These are phyloP conservation scores for Pollimyrus isidori DNA, from an alignment of 2,113 vertebrate genomes.

Conservation along the genomic window DNA sequence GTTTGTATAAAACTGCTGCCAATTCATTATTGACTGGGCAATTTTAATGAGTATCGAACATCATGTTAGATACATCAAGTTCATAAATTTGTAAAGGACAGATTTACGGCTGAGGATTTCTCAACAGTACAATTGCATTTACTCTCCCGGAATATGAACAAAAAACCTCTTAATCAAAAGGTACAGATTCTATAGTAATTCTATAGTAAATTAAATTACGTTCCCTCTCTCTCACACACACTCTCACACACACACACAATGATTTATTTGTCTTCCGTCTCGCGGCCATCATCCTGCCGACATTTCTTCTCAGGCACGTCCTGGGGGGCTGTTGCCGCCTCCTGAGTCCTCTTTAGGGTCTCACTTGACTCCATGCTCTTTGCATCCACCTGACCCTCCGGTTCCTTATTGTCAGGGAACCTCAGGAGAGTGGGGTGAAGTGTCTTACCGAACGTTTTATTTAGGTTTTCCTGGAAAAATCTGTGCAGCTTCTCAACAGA, in stretches of 20 bases:
- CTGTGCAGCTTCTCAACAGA: constrained; percentile 25
- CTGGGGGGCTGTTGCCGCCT: not conserved
- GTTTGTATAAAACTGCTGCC: not conserved
- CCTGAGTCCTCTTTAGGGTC: constrained; percentile 27
- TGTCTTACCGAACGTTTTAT: constrained; percentile 24
- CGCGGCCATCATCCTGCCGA: too few species aligned
- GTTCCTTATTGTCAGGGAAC: not conserved
- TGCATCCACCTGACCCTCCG: not conserved
- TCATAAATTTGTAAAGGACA: not conserved
- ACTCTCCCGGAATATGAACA: not conserved
- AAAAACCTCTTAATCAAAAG: not conserved
- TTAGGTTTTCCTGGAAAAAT: constrained; percentile 32
- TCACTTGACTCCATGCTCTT: not conserved
- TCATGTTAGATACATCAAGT: not conserved
- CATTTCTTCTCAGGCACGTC: not conserved
- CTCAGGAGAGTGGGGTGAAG: constrained; percentile 37
- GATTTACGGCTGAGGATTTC: not conserved
- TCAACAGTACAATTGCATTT: not conserved
- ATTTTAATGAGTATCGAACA: not conserved
- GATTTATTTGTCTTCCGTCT: not conserved
- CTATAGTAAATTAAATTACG: too few species aligned
- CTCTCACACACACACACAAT: not conserved
- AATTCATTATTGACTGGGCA: not conserved
- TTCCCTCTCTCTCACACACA: not conserved
- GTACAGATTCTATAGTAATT: too few species aligned